Conservation (phyloP, 2,888 invertebrate species). For the Tinea pellionella region DNA sequence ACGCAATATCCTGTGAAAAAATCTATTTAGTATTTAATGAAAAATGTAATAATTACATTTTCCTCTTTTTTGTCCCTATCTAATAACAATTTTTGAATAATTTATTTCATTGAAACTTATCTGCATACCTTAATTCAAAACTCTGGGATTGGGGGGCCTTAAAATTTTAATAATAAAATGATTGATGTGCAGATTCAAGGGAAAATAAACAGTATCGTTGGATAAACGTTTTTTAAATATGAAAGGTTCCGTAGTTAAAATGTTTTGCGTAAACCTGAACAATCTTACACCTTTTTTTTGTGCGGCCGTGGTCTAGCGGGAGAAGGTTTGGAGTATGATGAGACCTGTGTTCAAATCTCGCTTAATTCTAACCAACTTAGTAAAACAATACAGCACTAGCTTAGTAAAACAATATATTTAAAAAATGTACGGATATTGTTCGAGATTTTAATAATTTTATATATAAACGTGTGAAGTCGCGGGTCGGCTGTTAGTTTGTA, state of each 20-base stretch:
- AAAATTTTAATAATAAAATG: not conserved
- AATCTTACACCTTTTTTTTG: no score
- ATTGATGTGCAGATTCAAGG: not conserved
- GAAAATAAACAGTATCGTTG: not conserved
- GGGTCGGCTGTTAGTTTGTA: not conserved
- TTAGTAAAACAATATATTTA: no score
- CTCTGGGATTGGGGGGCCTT: not conserved
- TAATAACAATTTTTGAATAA: not conserved
- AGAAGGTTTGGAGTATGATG: no score
- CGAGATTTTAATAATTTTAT: no score
- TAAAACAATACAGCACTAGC: no score
- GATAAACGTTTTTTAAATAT: not conserved
- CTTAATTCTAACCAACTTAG: no score
- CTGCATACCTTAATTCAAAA: not conserved
- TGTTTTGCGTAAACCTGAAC: no score
- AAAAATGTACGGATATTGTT: no score
- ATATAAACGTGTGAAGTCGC: no score
- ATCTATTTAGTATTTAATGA: not conserved
- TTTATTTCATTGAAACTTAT: not conserved
- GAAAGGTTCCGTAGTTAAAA: no score
- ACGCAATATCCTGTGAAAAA: not conserved
- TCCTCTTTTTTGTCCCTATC: not conserved
- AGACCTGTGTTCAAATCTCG: no score
- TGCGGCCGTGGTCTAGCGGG: no score
- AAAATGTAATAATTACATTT: not conserved